Percentiles rank a stretch among this genome's conserved stretches.
These are phyloP conservation scores for Odontophorus gujanensis DNA, from an alignment of 2,113 vertebrate genomes.

Conservation along the genomic window DNA sequence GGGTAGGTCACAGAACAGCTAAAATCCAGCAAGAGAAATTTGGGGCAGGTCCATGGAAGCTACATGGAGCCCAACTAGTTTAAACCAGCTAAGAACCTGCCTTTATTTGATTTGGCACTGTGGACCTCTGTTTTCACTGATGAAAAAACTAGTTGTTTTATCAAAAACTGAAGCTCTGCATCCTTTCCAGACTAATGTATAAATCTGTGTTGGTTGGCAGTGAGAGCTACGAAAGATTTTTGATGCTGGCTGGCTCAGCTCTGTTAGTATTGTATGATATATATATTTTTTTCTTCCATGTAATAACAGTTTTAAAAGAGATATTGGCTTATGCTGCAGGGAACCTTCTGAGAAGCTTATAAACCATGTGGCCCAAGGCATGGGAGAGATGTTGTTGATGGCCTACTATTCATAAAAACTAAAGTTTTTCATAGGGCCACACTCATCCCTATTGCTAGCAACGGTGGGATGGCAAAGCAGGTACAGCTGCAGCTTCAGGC, in stretches of 20 bases:
- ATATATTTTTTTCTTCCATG: not conserved
- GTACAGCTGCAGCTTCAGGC: accelerated
- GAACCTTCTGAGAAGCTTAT: not conserved
- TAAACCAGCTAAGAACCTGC: not conserved
- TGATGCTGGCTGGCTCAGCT: not conserved
- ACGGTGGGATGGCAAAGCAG: not conserved
- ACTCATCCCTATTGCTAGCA: not conserved
- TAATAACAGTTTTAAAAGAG: not conserved
- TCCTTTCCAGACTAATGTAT: not conserved
- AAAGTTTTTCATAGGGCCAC: not conserved
- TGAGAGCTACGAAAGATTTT: not conserved
- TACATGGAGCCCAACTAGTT: not conserved
- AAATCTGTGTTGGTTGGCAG: not conserved
- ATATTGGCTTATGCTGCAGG: not conserved
- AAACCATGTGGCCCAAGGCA: not conserved
- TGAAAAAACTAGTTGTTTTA: slow-evolving; percentile 1
- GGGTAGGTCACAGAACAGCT: not conserved
- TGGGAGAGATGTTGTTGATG: not conserved
- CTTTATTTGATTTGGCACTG: not conserved
- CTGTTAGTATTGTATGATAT: not conserved
- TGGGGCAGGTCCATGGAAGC: not conserved
- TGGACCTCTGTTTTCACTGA: not conserved
- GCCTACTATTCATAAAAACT: not conserved
- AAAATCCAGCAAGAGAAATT: not conserved
- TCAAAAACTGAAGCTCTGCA: not conserved